Evolutionary conservation across 1,140 invertebrate species (phyloP).

Genomic region (Drosophila pseudoananassae): DNA sequence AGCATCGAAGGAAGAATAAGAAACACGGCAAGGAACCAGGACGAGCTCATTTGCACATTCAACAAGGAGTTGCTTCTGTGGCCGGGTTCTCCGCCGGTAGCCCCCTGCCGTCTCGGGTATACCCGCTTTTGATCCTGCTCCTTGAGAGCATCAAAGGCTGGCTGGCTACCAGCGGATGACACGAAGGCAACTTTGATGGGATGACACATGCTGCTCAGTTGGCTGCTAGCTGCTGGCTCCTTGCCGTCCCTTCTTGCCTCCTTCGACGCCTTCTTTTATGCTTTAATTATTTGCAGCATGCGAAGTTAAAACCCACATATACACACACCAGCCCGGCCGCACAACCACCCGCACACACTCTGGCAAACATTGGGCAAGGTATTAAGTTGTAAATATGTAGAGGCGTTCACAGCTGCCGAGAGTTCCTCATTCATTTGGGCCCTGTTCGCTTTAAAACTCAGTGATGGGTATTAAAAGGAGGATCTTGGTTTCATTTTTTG

Average conservation of each 20-base stretch:
- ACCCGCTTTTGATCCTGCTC: not conserved
- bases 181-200: constrained; percentile 58
- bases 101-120: not conserved
- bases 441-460: not conserved
- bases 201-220: constrained; percentile 68
- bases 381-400: constrained; percentile 79
- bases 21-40: constrained; percentile 22
- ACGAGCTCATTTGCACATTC: constrained; percentile 58
- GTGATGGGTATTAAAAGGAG: not conserved
- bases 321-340: constrained; percentile 16
- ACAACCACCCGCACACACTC: constrained; percentile 16
- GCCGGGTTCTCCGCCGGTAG: constrained; percentile 8
- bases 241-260: constrained; percentile 6
- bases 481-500: no score
- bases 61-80: constrained; percentile 56
- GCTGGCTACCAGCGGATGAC: constrained; percentile 37
- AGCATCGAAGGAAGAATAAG: constrained; percentile 2
- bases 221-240: constrained; percentile 32
- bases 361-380: constrained; percentile 62
- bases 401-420: constrained; percentile 54
- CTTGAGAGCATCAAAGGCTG: constrained; percentile 57
- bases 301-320: constrained; percentile 65
- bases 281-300: constrained; percentile 80
- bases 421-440: constrained; percentile 37
- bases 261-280: constrained; percentile 62